Evolutionary conservation across 1,140 invertebrate species (phyloP).

Genomic region (Conus ventricosus): DNA sequence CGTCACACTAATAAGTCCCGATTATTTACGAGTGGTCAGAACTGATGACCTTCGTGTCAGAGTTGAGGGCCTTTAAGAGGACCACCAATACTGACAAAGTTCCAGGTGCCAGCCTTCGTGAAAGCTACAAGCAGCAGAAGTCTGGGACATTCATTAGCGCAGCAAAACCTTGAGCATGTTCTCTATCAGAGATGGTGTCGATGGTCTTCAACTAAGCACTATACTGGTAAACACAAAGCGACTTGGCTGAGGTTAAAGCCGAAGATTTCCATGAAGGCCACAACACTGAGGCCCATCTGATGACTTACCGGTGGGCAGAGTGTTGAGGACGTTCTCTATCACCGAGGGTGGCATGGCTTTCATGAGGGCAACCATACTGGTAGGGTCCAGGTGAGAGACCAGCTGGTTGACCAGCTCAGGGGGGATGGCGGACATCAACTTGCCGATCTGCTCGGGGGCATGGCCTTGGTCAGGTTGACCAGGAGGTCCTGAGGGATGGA

Average conservation of each 20-base stretch:
- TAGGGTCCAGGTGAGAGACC: slow-evolving; percentile 23
- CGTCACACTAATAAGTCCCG: no score
- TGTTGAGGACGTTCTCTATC: slow-evolving; percentile 31
- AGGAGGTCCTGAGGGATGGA: slow-evolving; percentile 26
- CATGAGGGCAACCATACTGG: slow-evolving; percentile 32
- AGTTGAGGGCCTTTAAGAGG: no score
- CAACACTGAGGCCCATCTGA: no score
- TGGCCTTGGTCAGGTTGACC: slow-evolving; percentile 32
- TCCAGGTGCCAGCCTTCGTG: no score
- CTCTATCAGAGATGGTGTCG: neutral
- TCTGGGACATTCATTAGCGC: no score
- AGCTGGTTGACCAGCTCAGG: slow-evolving; percentile 29
- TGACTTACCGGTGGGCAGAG: slow-evolving; percentile 13
- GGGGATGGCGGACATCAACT: slow-evolving; percentile 27
- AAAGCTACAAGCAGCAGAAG: no score
- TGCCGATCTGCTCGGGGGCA: slow-evolving; percentile 36
- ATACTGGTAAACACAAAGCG: no score
- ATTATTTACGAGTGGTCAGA: no score
- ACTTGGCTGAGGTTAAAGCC: no score
- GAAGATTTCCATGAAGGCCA: no score
- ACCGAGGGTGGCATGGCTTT: slow-evolving; percentile 30
- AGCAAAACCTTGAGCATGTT: neutral
- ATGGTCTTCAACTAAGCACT: neutral
- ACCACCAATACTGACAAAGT: no score
- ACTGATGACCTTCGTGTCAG: no score